A percentile compares a stretch with the other conserved stretches of the same genome.
Conservation (phyloP, 2,113 vertebrate genomes). For the Balaeniceps rex region DNA sequence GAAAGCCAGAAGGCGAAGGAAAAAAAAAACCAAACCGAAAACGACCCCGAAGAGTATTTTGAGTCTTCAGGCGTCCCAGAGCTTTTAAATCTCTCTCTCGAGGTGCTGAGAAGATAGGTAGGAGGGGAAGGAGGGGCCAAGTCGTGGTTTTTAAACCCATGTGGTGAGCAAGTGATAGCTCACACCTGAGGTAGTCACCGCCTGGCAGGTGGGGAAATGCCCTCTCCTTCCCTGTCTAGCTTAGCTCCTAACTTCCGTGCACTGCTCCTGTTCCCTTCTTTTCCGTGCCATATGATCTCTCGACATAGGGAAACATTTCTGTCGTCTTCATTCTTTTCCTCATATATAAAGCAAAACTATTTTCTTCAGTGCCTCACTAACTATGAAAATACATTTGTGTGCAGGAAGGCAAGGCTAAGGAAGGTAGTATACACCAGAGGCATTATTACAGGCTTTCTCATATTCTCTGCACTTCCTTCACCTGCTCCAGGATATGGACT, state of each 20-base stretch:
- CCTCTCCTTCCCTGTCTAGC: background rate
- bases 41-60: fast-evolving
- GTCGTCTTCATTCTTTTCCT: background rate
- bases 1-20: background rate
- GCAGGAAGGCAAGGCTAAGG: background rate
- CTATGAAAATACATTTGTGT: background rate
- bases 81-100: background rate
- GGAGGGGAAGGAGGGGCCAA: background rate
- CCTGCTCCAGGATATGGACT: background rate
- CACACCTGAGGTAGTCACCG: background rate
- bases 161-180: background rate
- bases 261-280: background rate
- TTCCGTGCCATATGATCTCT: fast-evolving
- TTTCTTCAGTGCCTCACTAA: background rate
- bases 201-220: background rate
- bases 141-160: fast-evolving
- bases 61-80: background rate
- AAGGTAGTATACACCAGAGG: background rate
- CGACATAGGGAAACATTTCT: background rate
- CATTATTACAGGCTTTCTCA: fast-evolving
- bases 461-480: background rate
- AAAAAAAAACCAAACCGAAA: background rate
- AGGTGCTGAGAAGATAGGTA: fast-evolving
- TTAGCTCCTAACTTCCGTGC: fast-evolving
- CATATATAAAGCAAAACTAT: fast-evolving